Evolutionary conservation across 2,888 invertebrate genomes (phyloP), one percentile per base, ranked within the genome.

Genomic region (Limnephilus lunatus): DNA sequence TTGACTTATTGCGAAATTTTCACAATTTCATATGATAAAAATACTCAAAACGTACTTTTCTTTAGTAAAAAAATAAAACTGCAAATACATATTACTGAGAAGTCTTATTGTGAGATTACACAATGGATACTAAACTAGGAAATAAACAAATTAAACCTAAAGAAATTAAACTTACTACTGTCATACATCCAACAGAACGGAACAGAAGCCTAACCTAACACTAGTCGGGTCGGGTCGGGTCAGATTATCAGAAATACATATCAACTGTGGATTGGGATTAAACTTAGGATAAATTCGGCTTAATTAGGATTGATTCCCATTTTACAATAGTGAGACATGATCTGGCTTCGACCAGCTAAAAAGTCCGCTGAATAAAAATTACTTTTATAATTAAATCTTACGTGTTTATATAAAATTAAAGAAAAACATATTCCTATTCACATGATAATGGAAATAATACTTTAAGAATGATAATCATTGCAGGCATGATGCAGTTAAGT

Each of bases 391-490:
- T 68, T 89, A 89, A 81, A 89, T 89, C 89, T 89, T 89, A 89
- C 89, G 19, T 39, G 89, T 89, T 89, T 89, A 89, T 39, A 89
- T 81, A 80, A 89, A 89, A 89, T 80, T 80, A 89, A 89, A 89
- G 68, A 35, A 81, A 89, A 68, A 89, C 48, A 81, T 89, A 89
- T 89, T 89, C 35, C 89, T 89, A 89, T 30, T 81, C 89, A 44
- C 81, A 80, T 81, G 89, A 89, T 89, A 80, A 89, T 89, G 89
- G 81, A 89, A 89, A 89, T 89, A 89, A 89, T 89, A 89, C 89
- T 89, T 89, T 25, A 81, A 89, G 81, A 81, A 89, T 32, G 81
- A 89, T 32, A 89, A 89, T 86, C 86, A 44, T 86, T 44, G 19
- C 39, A 86, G 86, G 86, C 86, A 44, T 86, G 44, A 86, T 30